Evolutionary conservation across 1,140 invertebrate species (phyloP).

Genomic region (Sycobia sp.): DNA sequence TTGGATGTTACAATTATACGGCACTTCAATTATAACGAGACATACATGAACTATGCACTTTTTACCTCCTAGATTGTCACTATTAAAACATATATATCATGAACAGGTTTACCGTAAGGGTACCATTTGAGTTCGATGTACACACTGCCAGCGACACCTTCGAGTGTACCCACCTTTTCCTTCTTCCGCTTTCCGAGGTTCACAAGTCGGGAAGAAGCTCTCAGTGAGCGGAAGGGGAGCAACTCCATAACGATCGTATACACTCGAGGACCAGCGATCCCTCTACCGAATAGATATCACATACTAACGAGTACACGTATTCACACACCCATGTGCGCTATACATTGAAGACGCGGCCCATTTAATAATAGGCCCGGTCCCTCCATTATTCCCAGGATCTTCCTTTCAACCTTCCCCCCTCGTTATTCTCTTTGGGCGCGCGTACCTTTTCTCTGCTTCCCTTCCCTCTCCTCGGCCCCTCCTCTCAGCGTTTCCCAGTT

Average conservation of each 20-base stretch:
- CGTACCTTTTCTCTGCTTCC: background rate
- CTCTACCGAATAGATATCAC: background rate
- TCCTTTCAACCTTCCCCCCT: slow-evolving; percentile 18
- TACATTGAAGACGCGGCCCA: slow-evolving; percentile 38
- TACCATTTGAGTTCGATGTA: too few species aligned
- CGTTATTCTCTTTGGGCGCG: too few species aligned
- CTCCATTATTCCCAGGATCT: slow-evolving; percentile 34
- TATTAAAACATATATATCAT: too few species aligned
- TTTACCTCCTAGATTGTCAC: too few species aligned
- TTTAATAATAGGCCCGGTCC: slow-evolving; percentile 49
- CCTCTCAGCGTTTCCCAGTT: slow-evolving; percentile 6
- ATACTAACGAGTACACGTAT: background rate
- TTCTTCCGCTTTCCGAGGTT: background rate
- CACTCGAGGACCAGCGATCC: slow-evolving; percentile 26
- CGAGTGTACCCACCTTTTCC: slow-evolving; percentile 7
- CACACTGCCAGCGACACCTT: slow-evolving; percentile 16
- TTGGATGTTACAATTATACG: too few species aligned
- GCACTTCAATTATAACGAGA: too few species aligned
- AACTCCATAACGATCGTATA: too few species aligned
- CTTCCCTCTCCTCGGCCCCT: slow-evolving; percentile 8
- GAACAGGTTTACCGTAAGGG: too few species aligned
- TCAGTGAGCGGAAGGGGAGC: background rate
- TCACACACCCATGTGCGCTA: background rate
- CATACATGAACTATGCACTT: too few species aligned
- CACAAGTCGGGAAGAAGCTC: background rate